Evolutionary conservation across 2,113 vertebrate species (phyloP).

Genomic region (Progne subis): DNA sequence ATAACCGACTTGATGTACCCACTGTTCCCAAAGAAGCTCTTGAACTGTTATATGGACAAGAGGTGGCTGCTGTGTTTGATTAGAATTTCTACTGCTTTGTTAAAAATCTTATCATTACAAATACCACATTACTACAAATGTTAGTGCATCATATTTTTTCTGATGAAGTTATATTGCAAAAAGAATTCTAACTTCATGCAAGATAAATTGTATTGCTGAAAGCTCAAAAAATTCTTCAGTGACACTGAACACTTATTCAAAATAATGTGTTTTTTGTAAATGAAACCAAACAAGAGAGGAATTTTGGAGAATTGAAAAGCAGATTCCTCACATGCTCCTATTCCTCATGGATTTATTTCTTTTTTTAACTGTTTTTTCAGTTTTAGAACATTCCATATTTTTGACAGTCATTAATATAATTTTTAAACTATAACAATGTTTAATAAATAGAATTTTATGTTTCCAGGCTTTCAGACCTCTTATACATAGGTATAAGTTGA

Average conservation of each 20-base stretch:
- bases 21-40: background rate
- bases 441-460: background rate
- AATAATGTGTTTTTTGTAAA: background rate
- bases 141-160: background rate
- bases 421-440: background rate
- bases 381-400: background rate
- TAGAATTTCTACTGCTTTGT: background rate
- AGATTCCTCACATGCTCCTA: background rate
- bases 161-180: background rate
- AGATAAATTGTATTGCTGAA: background rate
- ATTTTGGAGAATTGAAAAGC: background rate
- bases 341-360: background rate
- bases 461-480: background rate
- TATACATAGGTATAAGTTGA: too few relatives aligned
- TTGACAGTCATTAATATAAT: background rate
- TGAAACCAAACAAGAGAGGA: background rate
- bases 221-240: background rate
- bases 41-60: background rate
- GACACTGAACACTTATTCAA: background rate
- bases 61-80: background rate
- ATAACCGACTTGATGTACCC: background rate
- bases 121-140: fast-evolving
- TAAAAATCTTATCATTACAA: background rate
- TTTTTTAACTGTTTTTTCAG: background rate
- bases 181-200: background rate